These are phyloP conservation scores for Cremastinae sp. DNA, from an alignment of 2,888 invertebrate species.

Conservation along the genomic window DNA sequence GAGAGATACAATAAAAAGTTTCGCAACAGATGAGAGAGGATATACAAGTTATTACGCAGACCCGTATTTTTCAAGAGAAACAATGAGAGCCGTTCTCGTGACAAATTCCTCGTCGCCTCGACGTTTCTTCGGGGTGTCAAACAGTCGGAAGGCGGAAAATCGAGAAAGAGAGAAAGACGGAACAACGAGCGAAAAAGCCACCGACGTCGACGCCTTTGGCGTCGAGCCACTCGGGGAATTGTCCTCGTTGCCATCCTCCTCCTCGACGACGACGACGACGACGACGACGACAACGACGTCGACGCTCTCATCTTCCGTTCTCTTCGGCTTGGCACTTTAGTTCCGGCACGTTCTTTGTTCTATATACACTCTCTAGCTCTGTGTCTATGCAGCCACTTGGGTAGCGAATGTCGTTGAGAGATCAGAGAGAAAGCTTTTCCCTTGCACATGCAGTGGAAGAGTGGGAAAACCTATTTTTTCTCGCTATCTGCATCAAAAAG, in stretches of 20 bases:
- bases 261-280: conserved; percentile 39
- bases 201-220: conserved; percentile 57
- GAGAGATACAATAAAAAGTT: neutral
- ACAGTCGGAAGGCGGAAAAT: conserved; percentile 10
- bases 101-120: conserved; percentile 42
- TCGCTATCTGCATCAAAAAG: too few relatives aligned
- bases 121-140: conserved; percentile 22
- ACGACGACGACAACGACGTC: conserved; percentile 52
- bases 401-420: conserved; percentile 13
- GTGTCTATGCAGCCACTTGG: conserved; percentile 18
- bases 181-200: conserved; percentile 20
- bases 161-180: conserved; percentile 19
- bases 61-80: neutral
- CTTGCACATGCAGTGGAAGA: neutral
- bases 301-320: conserved; percentile 52
- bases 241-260: conserved; percentile 45
- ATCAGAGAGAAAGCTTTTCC: neutral
- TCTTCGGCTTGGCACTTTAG: conserved; percentile 57
- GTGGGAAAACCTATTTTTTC: neutral
- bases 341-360: conserved; percentile 58
- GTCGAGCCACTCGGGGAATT: conserved; percentile 58
- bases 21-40: neutral
- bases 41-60: neutral
- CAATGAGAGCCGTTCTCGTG: conserved; percentile 19
- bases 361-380: conserved; percentile 30